A percentile compares a stretch with the other conserved stretches of the same genome.
Conservation (phyloP, 2,797 vertebrate species). For the Ptychadena robeensis region DNA sequence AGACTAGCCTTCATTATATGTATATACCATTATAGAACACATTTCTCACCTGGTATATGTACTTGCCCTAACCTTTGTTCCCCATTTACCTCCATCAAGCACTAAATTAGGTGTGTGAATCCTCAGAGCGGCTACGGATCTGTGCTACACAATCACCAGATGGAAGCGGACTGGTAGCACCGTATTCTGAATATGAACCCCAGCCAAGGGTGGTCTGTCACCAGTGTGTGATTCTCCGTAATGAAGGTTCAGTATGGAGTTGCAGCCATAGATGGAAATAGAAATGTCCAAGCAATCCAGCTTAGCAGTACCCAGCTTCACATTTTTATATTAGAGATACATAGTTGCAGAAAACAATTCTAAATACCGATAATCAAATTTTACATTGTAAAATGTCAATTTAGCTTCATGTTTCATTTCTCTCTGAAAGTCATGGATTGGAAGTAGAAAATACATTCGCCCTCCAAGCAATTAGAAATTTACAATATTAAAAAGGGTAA, state of each 20-base stretch:
- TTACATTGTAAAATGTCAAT: slow-evolving; percentile 67
- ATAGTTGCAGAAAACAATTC: slow-evolving; percentile 23
- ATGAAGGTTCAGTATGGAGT: background rate
- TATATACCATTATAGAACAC: too few species aligned
- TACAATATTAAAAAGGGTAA: slow-evolving; percentile 81
- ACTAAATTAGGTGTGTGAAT: too few species aligned
- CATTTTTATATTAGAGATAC: slow-evolving; percentile 25
- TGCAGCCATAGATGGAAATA: background rate
- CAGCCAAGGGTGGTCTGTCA: background rate
- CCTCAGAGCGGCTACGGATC: too few species aligned
- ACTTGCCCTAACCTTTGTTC: too few species aligned
- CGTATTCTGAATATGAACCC: background rate
- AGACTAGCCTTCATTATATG: too few species aligned
- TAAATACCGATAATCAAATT: slow-evolving; percentile 43
- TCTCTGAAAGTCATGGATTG: slow-evolving; percentile 47
- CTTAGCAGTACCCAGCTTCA: slow-evolving; percentile 22
- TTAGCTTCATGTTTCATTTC: slow-evolving; percentile 28
- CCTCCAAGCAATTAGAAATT: slow-evolving; percentile 69
- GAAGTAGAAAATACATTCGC: slow-evolving; percentile 75
- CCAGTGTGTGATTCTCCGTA: background rate
- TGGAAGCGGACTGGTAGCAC: background rate
- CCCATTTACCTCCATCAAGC: too few species aligned
- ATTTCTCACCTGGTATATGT: too few species aligned
- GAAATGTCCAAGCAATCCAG: background rate
- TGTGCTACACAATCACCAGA: too few species aligned